Evolutionary conservation across 2,113 vertebrate species (phyloP).

Genomic region (Pangasianodon hypophthalmus): DNA sequence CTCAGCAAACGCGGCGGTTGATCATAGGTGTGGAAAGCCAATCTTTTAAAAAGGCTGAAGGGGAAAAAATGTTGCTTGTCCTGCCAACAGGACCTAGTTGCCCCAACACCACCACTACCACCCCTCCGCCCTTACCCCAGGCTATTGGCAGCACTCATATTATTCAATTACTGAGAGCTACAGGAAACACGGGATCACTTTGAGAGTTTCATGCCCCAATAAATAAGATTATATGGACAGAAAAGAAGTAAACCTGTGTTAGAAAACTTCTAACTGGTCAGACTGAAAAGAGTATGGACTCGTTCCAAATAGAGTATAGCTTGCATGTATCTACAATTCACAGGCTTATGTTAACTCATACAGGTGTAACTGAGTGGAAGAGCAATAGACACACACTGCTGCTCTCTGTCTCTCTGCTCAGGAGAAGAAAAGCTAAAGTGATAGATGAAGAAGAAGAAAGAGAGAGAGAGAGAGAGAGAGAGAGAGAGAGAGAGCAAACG

Average conservation of each 20-base stretch:
- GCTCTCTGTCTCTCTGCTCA: not conserved
- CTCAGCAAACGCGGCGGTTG: constrained; percentile 70
- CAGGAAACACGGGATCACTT: constrained; percentile 46
- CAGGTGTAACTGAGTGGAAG: constrained; percentile 28
- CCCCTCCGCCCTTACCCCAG: constrained; percentile 62
- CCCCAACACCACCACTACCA: constrained; percentile 49
- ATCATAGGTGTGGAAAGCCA: constrained; percentile 77
- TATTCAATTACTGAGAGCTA: constrained; percentile 72
- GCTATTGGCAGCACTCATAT: constrained; percentile 68
- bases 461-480: constrained; percentile 22
- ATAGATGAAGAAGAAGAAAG: constrained; percentile 45
- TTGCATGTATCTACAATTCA: not conserved
- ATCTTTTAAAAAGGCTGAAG: constrained; percentile 68
- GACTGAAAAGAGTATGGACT: not conserved
- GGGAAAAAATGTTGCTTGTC: constrained; percentile 68
- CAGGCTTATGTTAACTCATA: not conserved
- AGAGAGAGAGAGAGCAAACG: constrained; percentile 30
- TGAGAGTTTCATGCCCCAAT: constrained; percentile 13
- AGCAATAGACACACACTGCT: not conserved
- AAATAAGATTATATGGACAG: constrained; percentile 37
- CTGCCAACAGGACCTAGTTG: constrained; percentile 74
- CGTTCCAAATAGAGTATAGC: not conserved
- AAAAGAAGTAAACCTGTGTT: not conserved
- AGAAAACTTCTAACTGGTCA: not conserved
- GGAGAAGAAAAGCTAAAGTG: constrained; percentile 2